Evolutionary conservation across 2,888 invertebrate species (phyloP).

Genomic region (Drosophila prolongata): DNA sequence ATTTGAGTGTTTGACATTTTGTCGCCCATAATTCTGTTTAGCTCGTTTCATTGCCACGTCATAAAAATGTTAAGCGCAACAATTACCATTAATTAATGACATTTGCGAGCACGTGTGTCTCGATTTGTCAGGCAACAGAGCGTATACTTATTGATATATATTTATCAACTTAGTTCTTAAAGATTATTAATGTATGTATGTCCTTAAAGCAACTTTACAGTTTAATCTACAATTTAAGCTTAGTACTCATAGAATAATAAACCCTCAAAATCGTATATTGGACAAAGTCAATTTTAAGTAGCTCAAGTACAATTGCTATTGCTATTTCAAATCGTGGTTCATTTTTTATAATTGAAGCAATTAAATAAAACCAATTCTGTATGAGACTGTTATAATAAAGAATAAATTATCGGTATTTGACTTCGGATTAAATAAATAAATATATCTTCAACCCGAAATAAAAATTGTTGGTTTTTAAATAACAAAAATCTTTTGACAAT

Average conservation of each 20-base stretch:
- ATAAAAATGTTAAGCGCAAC: conserved; percentile 52
- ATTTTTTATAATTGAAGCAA: neutral
- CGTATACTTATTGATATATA: conserved; percentile 38
- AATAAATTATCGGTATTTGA: neutral
- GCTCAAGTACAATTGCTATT: conserved; percentile 1
- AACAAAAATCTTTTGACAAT: neutral
- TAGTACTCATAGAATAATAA: neutral
- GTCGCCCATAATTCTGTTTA: conserved; percentile 41
- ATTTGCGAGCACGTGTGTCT: conserved; percentile 57
- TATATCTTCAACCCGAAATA: neutral
- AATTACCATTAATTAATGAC: conserved; percentile 64
- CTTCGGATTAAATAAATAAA: neutral
- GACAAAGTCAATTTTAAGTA: neutral
- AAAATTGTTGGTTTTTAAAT: neutral
- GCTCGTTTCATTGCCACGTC: conserved; percentile 68
- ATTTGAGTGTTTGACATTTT: conserved; percentile 38
- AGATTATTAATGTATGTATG: too few species aligned
- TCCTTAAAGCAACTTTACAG: too few species aligned
- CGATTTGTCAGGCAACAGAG: conserved; percentile 26
- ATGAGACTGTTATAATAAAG: neutral
- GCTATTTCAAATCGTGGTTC: neutral
- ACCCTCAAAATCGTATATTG: neutral
- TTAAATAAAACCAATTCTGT: conserved; percentile 6
- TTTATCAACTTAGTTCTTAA: too few species aligned
- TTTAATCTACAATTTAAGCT: neutral